Base-by-base conservation (phyloP, 2,888 invertebrate species). In the Latheticus oryzae region DNA sequence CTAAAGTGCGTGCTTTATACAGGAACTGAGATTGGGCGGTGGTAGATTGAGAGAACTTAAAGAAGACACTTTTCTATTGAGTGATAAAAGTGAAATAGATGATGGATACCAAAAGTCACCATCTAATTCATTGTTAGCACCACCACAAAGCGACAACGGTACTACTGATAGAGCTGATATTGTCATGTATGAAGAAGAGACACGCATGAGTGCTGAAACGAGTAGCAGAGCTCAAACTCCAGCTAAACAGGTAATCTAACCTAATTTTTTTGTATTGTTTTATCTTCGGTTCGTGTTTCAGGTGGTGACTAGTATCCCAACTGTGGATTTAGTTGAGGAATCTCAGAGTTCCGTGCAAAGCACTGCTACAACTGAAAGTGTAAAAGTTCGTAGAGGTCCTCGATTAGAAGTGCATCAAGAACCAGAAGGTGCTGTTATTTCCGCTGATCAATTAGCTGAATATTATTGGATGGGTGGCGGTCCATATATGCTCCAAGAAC, bases 401-500 rank as follows among this genome's bases (percentile, higher is more conserved):
- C 69, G 75, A 5, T 54, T 74, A 13, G 77, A 77, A 52, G 72
- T 78, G 1, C 68, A 68, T 53, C 73, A 74, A 57, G 79, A 79
- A 59, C 68, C 74, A 0, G 75, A 76, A 47, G 72, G 73, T 13
- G 66, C 72, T 26, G 69, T 76, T 1, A 73, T 77, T 73, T 89
- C 90, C 11, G 94, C 95, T 8, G 91, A 93, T 47, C 91, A 92
- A 76, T 86, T 97, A 45, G 93, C 93, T 57, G 97, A 97, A 76
- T 97, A 97, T 75, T 91, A 89, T 71, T 97, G 97, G 97, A 84
- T 79, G 68, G 84, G 77, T 65, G 86, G 87, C 38, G 91, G 96
- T 70, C 90, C 91, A 40, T 95, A 88, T 80, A 94, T 97, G 91
- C 87, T 97, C 55, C 96, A 98, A 79, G 98, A 98, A 77, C 98